phyloP scores from a whole-genome alignment of 53 echinoderm and acorn worm genomes.

The Temnopleurus reevesii region DNA sequence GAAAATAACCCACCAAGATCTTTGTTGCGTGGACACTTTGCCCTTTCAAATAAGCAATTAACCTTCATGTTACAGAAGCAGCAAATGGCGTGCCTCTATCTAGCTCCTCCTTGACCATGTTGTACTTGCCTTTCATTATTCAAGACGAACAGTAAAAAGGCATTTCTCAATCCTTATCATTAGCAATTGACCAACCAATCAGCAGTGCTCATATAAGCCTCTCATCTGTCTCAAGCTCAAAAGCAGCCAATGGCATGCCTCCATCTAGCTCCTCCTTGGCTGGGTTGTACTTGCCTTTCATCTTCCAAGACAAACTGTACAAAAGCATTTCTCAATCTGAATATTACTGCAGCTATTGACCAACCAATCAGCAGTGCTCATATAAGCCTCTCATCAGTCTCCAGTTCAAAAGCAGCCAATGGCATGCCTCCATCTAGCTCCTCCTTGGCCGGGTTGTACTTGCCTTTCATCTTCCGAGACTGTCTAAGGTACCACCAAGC shows the following conservation, averaged over 20 bases:
- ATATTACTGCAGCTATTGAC: neutral
- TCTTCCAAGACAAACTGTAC: conserved; percentile 77
- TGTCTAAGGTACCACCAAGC: conserved; percentile 89
- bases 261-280: conserved; percentile 83
- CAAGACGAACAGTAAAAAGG: too few species aligned
- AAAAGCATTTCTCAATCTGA: too few species aligned
- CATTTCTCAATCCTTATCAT: neutral
- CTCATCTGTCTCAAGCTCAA: conserved; percentile 69
- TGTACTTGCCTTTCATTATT: conserved; percentile 95
- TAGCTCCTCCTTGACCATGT: conserved; percentile 84
- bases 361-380: conserved; percentile 50
- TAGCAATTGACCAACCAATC: neutral
- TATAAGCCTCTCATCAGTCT: conserved; percentile 92
- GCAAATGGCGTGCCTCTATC: conserved; percentile 77
- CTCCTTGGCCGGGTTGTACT: conserved; percentile 96
- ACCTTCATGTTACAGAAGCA: conserved; percentile 61
- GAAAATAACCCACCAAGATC: neutral
- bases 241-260: conserved; percentile 80
- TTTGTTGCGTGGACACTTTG: neutral
- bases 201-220: conserved; percentile 58
- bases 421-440: conserved; percentile 90
- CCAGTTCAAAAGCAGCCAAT: conserved; percentile 89
- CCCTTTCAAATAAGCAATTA: neutral
- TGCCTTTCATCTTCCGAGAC: conserved; percentile 94
- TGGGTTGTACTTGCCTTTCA: conserved; percentile 92